Evolutionary conservation across 2,888 invertebrate species (phyloP).

Genomic region (Meteorus colon): DNA sequence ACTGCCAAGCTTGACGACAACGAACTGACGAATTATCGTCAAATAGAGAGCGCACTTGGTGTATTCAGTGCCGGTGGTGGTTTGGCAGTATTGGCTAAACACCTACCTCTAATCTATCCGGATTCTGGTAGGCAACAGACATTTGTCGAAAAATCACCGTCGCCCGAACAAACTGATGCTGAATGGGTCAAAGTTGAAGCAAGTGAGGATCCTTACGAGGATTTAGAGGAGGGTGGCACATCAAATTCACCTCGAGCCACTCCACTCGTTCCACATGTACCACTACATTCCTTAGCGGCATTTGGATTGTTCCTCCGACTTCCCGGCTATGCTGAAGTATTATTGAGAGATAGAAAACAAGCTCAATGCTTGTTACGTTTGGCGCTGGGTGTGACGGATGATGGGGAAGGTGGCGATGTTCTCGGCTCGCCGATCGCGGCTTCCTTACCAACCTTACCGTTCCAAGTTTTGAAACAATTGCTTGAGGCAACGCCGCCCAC

Average conservation of each 20-base stretch:
- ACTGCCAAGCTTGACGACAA: slow-evolving; percentile 59
- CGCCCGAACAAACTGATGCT: slow-evolving; percentile 74
- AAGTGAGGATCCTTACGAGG: slow-evolving; percentile 79
- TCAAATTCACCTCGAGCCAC: slow-evolving; percentile 74
- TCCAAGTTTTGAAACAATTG: slow-evolving; percentile 84
- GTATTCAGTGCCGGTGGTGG: slow-evolving; percentile 93
- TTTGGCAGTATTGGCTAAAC: slow-evolving; percentile 89
- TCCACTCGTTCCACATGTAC: slow-evolving; percentile 79
- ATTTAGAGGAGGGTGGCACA: slow-evolving; percentile 76
- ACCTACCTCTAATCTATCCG: slow-evolving; percentile 91
- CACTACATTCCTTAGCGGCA: slow-evolving; percentile 92
- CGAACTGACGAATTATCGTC: slow-evolving; percentile 62
- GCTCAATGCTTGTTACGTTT: slow-evolving; percentile 91
- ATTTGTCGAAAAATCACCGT: slow-evolving; percentile 77
- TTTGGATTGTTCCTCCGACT: slow-evolving; percentile 91
- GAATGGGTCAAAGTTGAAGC: slow-evolving; percentile 80
- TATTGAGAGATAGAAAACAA: slow-evolving; percentile 87
- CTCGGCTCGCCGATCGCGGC: slow-evolving; percentile 81
- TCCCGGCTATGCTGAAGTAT: slow-evolving; percentile 92
- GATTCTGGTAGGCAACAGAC: slow-evolving; percentile 77
- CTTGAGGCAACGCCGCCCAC: slow-evolving; percentile 85
- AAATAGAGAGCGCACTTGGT: slow-evolving; percentile 80
- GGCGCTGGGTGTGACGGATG: slow-evolving; percentile 92
- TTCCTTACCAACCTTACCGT: slow-evolving; percentile 83
- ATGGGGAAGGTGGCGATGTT: slow-evolving; percentile 91